Conservation (phyloP, 2,797 vertebrate genomes). For the Todus mexicanus region DNA sequence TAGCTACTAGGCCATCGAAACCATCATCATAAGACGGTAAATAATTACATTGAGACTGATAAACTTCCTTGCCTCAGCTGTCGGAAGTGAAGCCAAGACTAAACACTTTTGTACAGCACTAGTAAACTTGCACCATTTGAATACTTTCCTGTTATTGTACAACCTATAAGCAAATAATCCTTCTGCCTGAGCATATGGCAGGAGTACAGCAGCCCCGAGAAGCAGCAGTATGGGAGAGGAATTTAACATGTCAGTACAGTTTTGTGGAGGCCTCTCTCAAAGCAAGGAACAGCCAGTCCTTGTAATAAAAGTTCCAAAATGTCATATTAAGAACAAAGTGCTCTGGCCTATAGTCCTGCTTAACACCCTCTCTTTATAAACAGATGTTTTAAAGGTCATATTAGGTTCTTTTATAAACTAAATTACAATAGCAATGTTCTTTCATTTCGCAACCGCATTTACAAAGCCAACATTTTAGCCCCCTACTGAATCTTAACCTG, state of each 20-base stretch:
- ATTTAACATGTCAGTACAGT: not conserved
- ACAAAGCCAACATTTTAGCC: not conserved
- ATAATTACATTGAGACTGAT: slow-evolving; percentile 54
- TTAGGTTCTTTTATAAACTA: not conserved
- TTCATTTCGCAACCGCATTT: not conserved
- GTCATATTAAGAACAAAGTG: slow-evolving; percentile 30
- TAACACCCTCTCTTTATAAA: slow-evolving; percentile 21
- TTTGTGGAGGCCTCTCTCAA: not conserved
- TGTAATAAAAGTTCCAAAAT: not conserved
- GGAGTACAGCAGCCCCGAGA: not conserved
- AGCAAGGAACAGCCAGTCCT: slow-evolving; percentile 32
- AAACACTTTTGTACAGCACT: slow-evolving; percentile 38
- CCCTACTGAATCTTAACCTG: not conserved
- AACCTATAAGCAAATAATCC: slow-evolving; percentile 34
- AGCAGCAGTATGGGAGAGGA: not conserved
- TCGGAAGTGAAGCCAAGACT: slow-evolving; percentile 41
- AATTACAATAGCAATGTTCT: not conserved
- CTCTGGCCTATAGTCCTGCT: slow-evolving; percentile 15
- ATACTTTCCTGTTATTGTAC: slow-evolving; percentile 54
- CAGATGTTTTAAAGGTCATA: slow-evolving; percentile 52
- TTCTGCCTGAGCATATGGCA: not conserved
- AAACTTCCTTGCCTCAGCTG: slow-evolving; percentile 55
- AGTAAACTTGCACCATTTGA: slow-evolving; percentile 41
- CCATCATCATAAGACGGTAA: not conserved
- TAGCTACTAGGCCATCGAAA: slow-evolving; percentile 3